Base-by-base conservation (phyloP, 2,797 vertebrate genomes). In the Pampus argenteus region DNA sequence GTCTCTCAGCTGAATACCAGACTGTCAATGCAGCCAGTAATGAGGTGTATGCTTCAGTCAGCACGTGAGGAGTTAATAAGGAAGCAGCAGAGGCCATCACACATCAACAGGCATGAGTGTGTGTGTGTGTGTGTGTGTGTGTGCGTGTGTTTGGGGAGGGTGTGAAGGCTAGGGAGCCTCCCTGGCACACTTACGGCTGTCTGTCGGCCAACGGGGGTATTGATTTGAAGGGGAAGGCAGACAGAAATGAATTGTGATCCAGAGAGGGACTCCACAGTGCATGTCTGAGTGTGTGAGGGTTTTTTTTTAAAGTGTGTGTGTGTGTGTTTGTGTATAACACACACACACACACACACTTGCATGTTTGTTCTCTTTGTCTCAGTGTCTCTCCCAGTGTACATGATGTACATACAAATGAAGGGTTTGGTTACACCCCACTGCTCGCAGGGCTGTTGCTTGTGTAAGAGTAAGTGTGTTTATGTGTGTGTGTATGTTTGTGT, bases 11-110 rank as follows among this genome's bases (percentile, higher is more conserved):
- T 59, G 83, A 84, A 82, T 61, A 61, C 76, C 85, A 56, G 87
- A 70, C 89, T 88, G 89, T 84, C 90, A 83, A 85, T 88, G 84
- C 86, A 86, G 88, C 90, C 85, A 72, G 79, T 93, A 93, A 90
- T 93, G 93, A 94, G 90, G 89, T 84, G 85, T 88, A 88, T 85
- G 81, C 85, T 88, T 84, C 86, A 91, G 89, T 89, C 93, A 86
- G 91, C 91, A 83, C 92, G 89, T 91, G 86, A 93, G 86, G 90
- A 91, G 93, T 94, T 94, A 94, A 95, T 95, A 93, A 94, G 91
- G 90, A 88, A 91, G 83, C 88, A 85, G 88, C 81, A 86, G 85
- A 89, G 85, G 89, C 89, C 93, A 88, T 90, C 89, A 82, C 84
- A 90, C 85, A 92, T 89, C 91, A 92, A 93, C 92, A 91, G 88